phyloP scores from a whole-genome alignment of 2,113 vertebrate species.

The Crotalus viridis region DNA sequence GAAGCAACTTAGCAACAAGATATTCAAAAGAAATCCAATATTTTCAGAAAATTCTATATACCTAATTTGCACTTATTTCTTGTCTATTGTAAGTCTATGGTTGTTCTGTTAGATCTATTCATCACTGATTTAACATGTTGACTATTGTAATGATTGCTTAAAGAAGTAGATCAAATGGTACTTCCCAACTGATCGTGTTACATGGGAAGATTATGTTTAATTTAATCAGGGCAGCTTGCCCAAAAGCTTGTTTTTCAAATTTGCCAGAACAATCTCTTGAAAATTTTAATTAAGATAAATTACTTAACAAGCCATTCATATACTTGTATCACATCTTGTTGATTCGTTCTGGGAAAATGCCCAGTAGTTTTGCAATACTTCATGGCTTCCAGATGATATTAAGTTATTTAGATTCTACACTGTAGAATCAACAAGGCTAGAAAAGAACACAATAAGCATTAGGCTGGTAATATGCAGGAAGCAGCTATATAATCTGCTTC shows the following conservation, averaged over 20 bases:
- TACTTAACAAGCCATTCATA: neutral
- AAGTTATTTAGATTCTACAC: neutral
- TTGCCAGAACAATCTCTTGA: neutral
- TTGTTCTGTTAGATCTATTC: slow-evolving; percentile 33
- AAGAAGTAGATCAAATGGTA: slow-evolving; percentile 23
- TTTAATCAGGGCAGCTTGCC: fast-evolving
- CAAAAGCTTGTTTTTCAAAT: fast-evolving
- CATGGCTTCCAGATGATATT: neutral
- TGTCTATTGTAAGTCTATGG: slow-evolving; percentile 9
- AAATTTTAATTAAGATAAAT: neutral
- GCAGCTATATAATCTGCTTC: neutral
- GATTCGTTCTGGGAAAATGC: neutral
- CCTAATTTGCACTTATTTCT: slow-evolving; percentile 43
- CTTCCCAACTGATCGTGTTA: neutral
- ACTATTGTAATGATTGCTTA: slow-evolving; percentile 14
- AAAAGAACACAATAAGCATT: neutral
- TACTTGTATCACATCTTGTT: neutral
- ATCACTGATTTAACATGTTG: slow-evolving; percentile 20
- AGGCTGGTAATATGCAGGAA: neutral
- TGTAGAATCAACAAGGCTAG: neutral
- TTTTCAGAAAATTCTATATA: slow-evolving; percentile 46
- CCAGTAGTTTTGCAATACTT: neutral
- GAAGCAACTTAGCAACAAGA: neutral
- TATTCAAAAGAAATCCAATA: slow-evolving; percentile 36
- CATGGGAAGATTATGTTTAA: neutral